phyloP scores from a whole-genome alignment of 2,888 invertebrate species.

The Fragum sueziense region DNA sequence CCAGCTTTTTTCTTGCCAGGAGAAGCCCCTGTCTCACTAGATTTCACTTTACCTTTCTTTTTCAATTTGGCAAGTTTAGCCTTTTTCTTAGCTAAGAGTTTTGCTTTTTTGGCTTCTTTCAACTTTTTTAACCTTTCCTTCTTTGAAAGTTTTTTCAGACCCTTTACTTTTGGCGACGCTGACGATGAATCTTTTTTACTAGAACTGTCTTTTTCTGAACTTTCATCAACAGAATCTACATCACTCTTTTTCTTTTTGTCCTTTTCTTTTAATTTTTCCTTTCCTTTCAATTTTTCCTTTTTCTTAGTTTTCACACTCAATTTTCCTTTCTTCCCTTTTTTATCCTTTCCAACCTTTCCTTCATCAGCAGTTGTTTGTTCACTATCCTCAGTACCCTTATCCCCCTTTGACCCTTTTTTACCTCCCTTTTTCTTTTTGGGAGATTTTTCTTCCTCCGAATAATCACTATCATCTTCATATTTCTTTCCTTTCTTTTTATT shows the following conservation, averaged over 20 bases:
- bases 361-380: conserved; percentile 32
- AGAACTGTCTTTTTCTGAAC: conserved; percentile 26
- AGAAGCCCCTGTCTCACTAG: not conserved
- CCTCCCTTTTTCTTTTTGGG: conserved; percentile 30
- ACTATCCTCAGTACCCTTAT: conserved; percentile 15
- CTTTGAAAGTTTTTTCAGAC: conserved; percentile 48
- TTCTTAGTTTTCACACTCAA: conserved; percentile 8
- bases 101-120: conserved; percentile 54
- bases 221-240: conserved; percentile 15
- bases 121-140: conserved; percentile 53
- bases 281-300: conserved; percentile 42
- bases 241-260: conserved; percentile 21
- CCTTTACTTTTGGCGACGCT: conserved; percentile 32
- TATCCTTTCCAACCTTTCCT: conserved; percentile 25
- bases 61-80: conserved; percentile 40
- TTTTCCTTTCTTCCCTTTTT: conserved; percentile 38
- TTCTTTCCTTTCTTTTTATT: conserved; percentile 52
- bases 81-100: conserved; percentile 55
- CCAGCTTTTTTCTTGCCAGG: not conserved
- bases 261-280: conserved; percentile 30
- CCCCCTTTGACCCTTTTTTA: conserved; percentile 34
- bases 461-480: conserved; percentile 47
- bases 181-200: conserved; percentile 15
- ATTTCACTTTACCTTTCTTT: conserved; percentile 34
- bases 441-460: conserved; percentile 51